Evolutionary conservation across 1,140 invertebrate genomes (phyloP).

Genomic region (Trachymyrmex cornetzi): DNA sequence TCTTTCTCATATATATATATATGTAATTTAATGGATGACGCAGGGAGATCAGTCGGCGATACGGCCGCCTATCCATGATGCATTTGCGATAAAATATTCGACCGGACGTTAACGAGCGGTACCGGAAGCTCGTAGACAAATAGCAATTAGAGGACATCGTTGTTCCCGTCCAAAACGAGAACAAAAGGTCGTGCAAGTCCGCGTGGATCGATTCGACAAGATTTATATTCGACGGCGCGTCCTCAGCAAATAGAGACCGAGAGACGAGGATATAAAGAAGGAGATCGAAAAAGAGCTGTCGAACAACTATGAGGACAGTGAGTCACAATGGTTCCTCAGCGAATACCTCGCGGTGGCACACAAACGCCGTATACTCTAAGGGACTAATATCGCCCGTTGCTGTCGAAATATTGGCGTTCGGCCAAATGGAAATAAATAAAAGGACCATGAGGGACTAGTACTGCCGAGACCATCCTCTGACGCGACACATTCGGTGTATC

Average conservation of each 20-base stretch:
- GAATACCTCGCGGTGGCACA: conserved; percentile 68
- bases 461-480: conserved; percentile 7
- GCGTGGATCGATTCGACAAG: conserved; percentile 51
- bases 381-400: conserved; percentile 83
- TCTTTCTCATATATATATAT: conserved; percentile 12
- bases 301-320: conserved; percentile 71
- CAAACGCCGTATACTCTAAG: conserved; percentile 79
- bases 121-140: conserved; percentile 60
- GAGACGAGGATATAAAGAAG: conserved; percentile 33
- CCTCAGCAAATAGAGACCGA: background rate
- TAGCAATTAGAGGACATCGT: conserved; percentile 63
- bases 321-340: conserved; percentile 75
- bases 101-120: conserved; percentile 50
- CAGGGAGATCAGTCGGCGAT: conserved; percentile 23
- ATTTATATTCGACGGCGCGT: conserved; percentile 42
- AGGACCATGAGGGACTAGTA: conserved; percentile 73
- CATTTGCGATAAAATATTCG: conserved; percentile 57
- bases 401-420: conserved; percentile 82
- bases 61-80: background rate
- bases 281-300: conserved; percentile 7
- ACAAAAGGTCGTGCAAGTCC: conserved; percentile 44
- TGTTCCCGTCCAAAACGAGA: conserved; percentile 55
- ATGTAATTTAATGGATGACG: conserved; percentile 26
- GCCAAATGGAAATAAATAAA: conserved; percentile 86
- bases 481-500: conserved; percentile 34